Base-by-base conservation (phyloP, 2,797 vertebrate genomes). In the Neosalanx taihuensis region DNA sequence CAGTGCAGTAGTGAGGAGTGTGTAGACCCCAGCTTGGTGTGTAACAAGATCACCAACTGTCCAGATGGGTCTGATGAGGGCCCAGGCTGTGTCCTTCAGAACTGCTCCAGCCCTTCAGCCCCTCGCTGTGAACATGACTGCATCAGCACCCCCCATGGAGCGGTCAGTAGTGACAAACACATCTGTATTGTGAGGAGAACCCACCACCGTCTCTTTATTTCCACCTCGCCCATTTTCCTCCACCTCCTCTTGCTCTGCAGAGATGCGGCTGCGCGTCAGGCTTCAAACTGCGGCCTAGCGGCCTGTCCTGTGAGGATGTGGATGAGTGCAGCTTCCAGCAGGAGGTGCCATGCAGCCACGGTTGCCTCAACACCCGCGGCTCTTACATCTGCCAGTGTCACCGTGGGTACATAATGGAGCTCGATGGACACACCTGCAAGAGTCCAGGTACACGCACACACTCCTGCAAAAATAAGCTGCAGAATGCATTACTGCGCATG, bases 11-110 rank as follows among this genome's bases (percentile, higher is more conserved):
- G 76, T 35, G 81, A 84, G 0, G 74, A 89, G 77, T 98, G 97
- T 84, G 53, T 98, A 74, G 86, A 90, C 23, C 81, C 77, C 3
- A 71, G 70, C 37, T 76, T 93, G 76, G 87, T 94, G 76, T 98
- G 97, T 3, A 82, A 97, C 2, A 71, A 92, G 10, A 56, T 1
- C 15, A 78, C 68, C 6, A 93, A 98, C 88, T 98, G 97, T 23
- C 49, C 9, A 0, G 93, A 95, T 0, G 76, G 93, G 0, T 95
- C 92, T 0, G 97, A 99, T 0, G 97, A 99, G 77, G 94, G 92
- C 0, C 78, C 70, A 0, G 86, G 84, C 64, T 99, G 97, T 70
- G 15, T 63, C 26, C 69, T 7, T 1, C 78, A 7, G 2, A 91
- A 89, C 79, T 94, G 93, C 83, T 86, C 89, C 73, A 87, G 84